A percentile compares a stretch with the other conserved stretches of the same genome.
phyloP scores from a whole-genome alignment of 2,113 vertebrate species.

The Ploceus nigricollis region DNA sequence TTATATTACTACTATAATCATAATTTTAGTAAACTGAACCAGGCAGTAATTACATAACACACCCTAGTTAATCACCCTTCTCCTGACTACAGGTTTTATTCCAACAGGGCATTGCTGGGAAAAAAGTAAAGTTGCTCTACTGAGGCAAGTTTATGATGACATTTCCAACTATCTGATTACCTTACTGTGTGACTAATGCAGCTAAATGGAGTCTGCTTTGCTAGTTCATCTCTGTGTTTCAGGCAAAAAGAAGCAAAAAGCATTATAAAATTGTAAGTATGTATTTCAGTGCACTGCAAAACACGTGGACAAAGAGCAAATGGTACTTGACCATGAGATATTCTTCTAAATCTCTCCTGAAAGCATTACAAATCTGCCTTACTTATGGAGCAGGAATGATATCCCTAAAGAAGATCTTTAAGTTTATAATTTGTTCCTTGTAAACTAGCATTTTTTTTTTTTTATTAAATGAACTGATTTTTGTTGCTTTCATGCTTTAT shows the following conservation, averaged over 20 bases:
- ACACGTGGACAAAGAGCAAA: background rate
- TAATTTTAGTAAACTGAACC: background rate
- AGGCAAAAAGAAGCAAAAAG: background rate
- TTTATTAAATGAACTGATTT: background rate
- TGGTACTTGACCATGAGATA: background rate
- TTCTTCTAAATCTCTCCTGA: background rate
- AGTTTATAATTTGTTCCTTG: background rate
- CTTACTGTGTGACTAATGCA: slow-evolving; percentile 35
- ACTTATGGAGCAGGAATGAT: background rate
- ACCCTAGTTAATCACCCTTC: background rate
- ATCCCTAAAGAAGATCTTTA: background rate
- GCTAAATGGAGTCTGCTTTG: background rate
- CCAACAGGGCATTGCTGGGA: background rate
- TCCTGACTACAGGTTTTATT: slow-evolving; percentile 2
- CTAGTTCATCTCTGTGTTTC: slow-evolving; percentile 6
- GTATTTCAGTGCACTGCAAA: background rate
- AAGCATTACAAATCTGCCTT: background rate
- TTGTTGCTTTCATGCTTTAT: background rate
- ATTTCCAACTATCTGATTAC: slow-evolving; percentile 42
- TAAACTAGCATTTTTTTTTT: background rate
- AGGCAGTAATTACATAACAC: background rate
- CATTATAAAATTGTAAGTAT: background rate
- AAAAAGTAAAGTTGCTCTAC: slow-evolving; percentile 44
- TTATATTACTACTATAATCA: background rate
- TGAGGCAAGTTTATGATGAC: background rate